Base-by-base conservation (phyloP, 2,888 invertebrate genomes). In the Drosophila phalerata region DNA sequence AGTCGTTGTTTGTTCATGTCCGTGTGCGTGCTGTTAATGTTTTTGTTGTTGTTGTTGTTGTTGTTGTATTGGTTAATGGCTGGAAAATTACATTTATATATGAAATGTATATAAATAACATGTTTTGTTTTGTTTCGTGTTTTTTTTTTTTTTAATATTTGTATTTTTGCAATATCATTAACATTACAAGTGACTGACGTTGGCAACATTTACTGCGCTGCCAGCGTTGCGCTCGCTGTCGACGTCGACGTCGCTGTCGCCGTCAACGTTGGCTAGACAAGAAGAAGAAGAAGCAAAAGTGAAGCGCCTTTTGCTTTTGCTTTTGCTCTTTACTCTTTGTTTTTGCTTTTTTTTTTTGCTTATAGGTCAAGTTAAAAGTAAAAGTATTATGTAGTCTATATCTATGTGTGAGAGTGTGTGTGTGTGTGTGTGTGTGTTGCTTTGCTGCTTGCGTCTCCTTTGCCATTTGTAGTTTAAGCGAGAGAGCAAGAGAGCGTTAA, bases 291-390 rank as follows among this genome's bases (percentile, higher is more conserved):
- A 52, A 34, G 53, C 63, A 13, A 38, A 34, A 52, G 30, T 38
- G 52, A 15, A 67, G 64, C 69, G 74, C 57, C 74, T 76, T 64
- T 76, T 78, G 78, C 76, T 73, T 76, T 25, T 25, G 25, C 25
- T 28, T 25, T 25, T 72, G 72, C 67, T 77, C 77, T 73, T 78
- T 72, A 72, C 74, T 77, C 63, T 77, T 63, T 68, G n/a, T n/a
- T n/a, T n/a, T n/a, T n/a, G n/a, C n/a, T n/a, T 8, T 5, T 73
- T 34, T 63, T 68, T 28, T 5, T 73, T 34, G 48, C 64, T 64
- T 85, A 87, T 85, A 87, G 85, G 85, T 85, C 85, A 85, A 89
- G 89, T 85, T 85, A 89, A 85, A 85, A 85, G 85, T 85, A 85
- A 85, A 85, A 85, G 89, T 85, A 76, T 70, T 70, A 64, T 45